Percentiles rank a stretch among this genome's conserved stretches.
Evolutionary conservation across 2,797 vertebrate genomes (phyloP).

Genomic region (Sardinella longiceps): DNA sequence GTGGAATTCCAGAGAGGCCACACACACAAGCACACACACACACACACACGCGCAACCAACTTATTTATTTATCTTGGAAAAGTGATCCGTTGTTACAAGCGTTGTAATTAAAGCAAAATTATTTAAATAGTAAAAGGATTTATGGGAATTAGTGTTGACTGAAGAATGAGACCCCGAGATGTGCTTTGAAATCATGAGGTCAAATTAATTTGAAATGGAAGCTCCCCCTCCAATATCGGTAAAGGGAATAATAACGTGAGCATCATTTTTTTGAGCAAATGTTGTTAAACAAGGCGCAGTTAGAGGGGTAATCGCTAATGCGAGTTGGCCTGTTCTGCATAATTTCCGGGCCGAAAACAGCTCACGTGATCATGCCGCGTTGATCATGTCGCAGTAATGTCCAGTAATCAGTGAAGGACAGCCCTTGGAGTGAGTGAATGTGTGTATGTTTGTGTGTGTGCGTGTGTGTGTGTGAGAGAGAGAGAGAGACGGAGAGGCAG

Average conservation of each 20-base stretch:
- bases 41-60: slow-evolving; percentile 44
- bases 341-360: background rate
- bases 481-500: background rate
- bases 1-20: slow-evolving; percentile 78
- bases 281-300: slow-evolving; percentile 21
- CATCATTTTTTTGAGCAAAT: slow-evolving; percentile 3
- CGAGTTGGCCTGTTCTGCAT: background rate
- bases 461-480: background rate
- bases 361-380: background rate
- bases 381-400: background rate
- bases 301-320: slow-evolving; percentile 17
- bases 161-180: slow-evolving; percentile 53
- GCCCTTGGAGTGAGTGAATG: background rate
- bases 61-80: slow-evolving; percentile 80
- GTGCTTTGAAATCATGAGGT: slow-evolving; percentile 67
- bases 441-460: no score
- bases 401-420: slow-evolving; percentile 18
- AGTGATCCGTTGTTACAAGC: slow-evolving; percentile 69
- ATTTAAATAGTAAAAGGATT: slow-evolving; percentile 69
- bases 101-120: slow-evolving; percentile 79
- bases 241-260: background rate
- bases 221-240: slow-evolving; percentile 9
- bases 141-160: slow-evolving; percentile 71
- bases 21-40: no score
- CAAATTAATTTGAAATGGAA: slow-evolving; percentile 55